A percentile compares a stretch with the other conserved stretches of the same genome.
Evolutionary conservation across 2,888 invertebrate genomes (phyloP).

Genomic region (Erebia aethiops): DNA sequence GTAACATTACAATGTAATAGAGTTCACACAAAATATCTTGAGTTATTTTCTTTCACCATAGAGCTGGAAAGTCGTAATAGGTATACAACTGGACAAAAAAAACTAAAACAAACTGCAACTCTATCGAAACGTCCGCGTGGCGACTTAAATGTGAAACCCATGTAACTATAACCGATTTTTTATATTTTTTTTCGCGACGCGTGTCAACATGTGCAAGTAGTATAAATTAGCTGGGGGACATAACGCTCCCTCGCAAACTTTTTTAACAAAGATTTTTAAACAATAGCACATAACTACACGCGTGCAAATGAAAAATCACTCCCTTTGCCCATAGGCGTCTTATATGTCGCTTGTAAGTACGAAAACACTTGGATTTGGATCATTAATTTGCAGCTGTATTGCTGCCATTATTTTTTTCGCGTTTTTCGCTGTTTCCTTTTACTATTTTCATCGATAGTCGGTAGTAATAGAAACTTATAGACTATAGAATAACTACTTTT

Average conservation of each 20-base stretch:
- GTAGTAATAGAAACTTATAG: not conserved
- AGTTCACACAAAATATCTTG: too few species aligned
- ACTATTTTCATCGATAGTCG: not conserved
- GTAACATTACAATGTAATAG: too few species aligned
- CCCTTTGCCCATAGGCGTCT: conserved; percentile 57
- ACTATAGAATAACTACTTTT: too few species aligned
- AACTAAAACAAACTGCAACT: not conserved
- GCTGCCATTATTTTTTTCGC: not conserved
- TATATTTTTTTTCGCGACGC: conserved; percentile 70
- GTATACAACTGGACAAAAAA: not conserved
- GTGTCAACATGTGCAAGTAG: conserved; percentile 80
- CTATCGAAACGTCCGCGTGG: conserved; percentile 51
- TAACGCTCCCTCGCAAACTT: conserved; percentile 73
- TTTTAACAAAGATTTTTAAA: conserved; percentile 77
- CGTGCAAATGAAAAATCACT: conserved; percentile 75
- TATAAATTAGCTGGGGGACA: conserved; percentile 80
- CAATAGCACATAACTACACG: conserved; percentile 78
- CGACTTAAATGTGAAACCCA: conserved; percentile 72
- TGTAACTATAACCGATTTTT: conserved; percentile 70
- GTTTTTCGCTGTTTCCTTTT: not conserved
- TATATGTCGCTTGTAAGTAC: conserved; percentile 34
- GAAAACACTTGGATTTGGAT: conserved; percentile 45
- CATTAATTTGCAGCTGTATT: conserved; percentile 41
- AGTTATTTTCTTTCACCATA: too few species aligned
- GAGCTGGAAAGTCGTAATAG: not conserved